A percentile compares a stretch with the other conserved stretches of the same genome.
These are phyloP conservation scores for Crotalus horridus DNA, from an alignment of 2,113 vertebrate species.

Conservation along the genomic window DNA sequence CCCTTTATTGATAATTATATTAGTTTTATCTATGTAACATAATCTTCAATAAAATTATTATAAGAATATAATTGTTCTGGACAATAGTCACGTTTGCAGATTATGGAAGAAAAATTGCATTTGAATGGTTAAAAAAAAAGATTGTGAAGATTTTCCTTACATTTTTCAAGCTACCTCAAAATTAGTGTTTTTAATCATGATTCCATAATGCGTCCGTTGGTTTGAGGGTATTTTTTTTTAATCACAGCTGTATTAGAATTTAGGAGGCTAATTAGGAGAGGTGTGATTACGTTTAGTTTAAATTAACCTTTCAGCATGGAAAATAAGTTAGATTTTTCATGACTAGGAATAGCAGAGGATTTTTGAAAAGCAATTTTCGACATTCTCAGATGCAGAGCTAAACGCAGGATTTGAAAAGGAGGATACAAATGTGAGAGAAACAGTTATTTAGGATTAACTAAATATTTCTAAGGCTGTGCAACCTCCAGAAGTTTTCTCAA, in stretches of 20 bases:
- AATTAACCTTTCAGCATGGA: slow-evolving; percentile 2
- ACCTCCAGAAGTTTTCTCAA: neutral
- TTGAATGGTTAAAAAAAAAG: neutral
- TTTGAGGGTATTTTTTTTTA: neutral
- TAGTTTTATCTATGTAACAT: neutral
- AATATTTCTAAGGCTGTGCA: neutral
- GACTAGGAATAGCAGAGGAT: slow-evolving; percentile 4
- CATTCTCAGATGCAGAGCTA: neutral
- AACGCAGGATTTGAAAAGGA: neutral
- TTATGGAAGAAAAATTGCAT: neutral
- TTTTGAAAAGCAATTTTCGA: neutral
- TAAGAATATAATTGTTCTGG: neutral
- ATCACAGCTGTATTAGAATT: neutral
- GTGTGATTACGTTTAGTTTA: neutral
- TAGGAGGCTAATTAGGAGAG: slow-evolving; percentile 4
- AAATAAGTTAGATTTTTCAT: slow-evolving; percentile 3
- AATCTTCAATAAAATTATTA: neutral
- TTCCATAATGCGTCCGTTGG: neutral
- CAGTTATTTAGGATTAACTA: slow-evolving; percentile 3
- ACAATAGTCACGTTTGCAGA: neutral
- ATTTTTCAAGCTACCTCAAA: neutral
- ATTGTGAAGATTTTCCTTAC: neutral
- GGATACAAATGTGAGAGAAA: neutral
- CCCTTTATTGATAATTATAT: neutral
- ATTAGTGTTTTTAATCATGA: neutral